Percentiles rank a stretch among this genome's conserved stretches.
phyloP scores from a whole-genome alignment of 2,797 vertebrate genomes.

The Huso huso region DNA sequence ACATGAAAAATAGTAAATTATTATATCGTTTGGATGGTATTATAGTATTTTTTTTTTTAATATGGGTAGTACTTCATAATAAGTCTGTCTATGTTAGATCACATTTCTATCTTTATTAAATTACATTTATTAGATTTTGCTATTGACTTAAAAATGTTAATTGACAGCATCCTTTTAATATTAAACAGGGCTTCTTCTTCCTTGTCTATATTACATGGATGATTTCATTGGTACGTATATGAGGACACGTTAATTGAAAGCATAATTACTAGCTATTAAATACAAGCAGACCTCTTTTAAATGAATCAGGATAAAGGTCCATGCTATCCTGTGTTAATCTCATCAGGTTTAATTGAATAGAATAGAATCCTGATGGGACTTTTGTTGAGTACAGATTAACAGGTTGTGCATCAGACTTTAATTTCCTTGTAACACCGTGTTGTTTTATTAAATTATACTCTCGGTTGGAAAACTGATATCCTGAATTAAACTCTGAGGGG shows the following conservation, averaged over 20 bases:
- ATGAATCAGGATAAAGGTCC: conserved; percentile 5
- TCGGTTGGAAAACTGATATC: no score
- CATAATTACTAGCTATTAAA: conserved; percentile 9
- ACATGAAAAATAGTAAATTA: no score
- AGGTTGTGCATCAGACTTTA: neutral
- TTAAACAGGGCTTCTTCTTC: conserved; percentile 1
- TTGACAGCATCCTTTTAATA: conserved; percentile 1
- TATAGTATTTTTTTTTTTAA: no score
- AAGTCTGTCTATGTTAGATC: no score
- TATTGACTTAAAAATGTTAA: conserved; percentile 10
- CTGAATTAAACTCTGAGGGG: no score
- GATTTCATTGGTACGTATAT: conserved; percentile 9
- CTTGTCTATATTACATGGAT: neutral
- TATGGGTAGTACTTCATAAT: no score
- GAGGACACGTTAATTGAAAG: conserved; percentile 7
- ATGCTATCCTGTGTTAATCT: neutral
- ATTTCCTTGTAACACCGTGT: no score
- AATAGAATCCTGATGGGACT: neutral
- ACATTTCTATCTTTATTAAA: no score
- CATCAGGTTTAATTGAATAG: conserved; percentile 9
- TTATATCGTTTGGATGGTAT: no score
- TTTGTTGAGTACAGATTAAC: neutral
- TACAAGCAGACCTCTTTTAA: conserved; percentile 4
- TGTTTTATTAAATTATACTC: no score
- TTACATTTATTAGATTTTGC: neutral